Evolutionary conservation across 2,888 invertebrate species (phyloP), one percentile per base, ranked within the genome.

Genomic region (Drosophila lutescens): DNA sequence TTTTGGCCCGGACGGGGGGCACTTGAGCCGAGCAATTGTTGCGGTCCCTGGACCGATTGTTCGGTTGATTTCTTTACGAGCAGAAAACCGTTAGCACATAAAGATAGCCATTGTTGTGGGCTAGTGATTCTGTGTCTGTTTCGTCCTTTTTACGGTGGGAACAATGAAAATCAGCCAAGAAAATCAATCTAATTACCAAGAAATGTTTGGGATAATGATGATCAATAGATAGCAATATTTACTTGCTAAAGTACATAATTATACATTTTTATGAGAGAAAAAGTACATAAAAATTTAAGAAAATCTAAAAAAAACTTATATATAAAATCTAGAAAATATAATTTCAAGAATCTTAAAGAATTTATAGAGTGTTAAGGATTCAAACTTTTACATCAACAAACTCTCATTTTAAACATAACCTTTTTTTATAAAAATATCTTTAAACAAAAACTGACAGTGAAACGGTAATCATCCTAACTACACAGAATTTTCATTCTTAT

Each of bases 1-100:
- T 86, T 85, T 88, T 61, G 55, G 67, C 66, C 63, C 41, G 70
- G 65, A 68, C 61, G 65, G 63, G 61, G 68, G 74, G 78, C 82
- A 86, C 77, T 84, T 74, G 77, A 78, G 50, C 43, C 60, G 47
- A 54, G 54, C 81, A 86, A 81, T 86, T 84, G 79, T 86, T 86
- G 82, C 76, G 82, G 82, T 84, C 66, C 54, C 72, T 55, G 56
- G 57, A 20, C 49, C 74, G 61, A 74, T 74, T 76, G 78, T 80
- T 69, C 51, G 58, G 41, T 51, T 77, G 61, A 44, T 81, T 84
- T 81, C 59, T 77, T 86, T 86, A 86, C 65, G 85, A 58, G 32
- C 67, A 54, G 36, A 43, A 40, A 75, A 88, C 85, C 85, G 87
- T 86, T 86, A 86, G 73, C 66, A 26, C 34, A 60, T 38, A 69